phyloP scores from a whole-genome alignment of 2,113 vertebrate genomes.

The Archilochus colubris region DNA sequence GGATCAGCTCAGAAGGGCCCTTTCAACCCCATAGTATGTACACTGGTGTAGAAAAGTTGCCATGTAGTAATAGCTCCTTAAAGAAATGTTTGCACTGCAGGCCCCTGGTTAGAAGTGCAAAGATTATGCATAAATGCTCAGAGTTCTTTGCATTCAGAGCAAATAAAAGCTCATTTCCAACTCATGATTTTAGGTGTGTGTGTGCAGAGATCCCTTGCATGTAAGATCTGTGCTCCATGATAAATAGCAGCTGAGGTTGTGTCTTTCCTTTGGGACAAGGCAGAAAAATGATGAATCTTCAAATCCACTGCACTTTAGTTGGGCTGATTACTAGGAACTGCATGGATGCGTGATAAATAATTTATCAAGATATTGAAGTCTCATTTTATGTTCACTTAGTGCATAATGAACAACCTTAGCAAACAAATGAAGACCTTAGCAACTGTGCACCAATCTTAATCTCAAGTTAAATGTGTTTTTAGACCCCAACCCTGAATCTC shows the following conservation, averaged over 20 bases:
- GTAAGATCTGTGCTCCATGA: neutral
- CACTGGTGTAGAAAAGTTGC: neutral
- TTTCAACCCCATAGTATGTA: neutral
- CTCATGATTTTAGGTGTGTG: neutral
- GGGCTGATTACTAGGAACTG: constrained; percentile 10
- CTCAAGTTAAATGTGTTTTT: neutral
- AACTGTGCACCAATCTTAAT: neutral
- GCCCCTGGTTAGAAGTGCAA: neutral
- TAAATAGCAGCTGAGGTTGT: neutral
- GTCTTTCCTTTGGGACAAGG: neutral
- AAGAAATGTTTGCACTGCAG: neutral
- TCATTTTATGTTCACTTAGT: neutral
- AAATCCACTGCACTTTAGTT: neutral
- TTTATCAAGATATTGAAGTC: neutral
- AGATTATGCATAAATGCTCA: neutral
- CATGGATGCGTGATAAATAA: constrained; percentile 23
- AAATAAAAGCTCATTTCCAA: neutral
- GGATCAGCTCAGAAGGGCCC: neutral
- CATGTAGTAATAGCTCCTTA: neutral
- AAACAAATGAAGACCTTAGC: neutral
- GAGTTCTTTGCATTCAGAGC: neutral
- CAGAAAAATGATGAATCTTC: constrained; percentile 18
- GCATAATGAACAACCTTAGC: neutral
- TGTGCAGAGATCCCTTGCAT: neutral
- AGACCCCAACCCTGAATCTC: neutral